These are phyloP conservation scores for Asteroscopus sphinx DNA, from an alignment of 2,888 invertebrate species.

Conservation along the genomic window DNA sequence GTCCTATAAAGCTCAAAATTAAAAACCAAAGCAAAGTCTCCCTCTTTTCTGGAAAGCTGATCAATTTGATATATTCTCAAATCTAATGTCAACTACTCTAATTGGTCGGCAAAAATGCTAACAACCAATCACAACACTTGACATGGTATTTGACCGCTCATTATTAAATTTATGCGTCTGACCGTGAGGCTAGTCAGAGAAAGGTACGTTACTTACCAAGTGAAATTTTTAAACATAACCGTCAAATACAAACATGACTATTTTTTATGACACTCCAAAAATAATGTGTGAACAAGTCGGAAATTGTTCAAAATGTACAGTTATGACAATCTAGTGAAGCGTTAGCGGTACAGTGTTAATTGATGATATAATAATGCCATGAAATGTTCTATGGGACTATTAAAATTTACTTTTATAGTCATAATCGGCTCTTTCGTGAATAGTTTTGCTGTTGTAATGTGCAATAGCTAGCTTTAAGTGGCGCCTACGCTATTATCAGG, in stretches of 20 bases:
- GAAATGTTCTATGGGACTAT: conserved; percentile 46
- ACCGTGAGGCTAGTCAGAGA: too few relatives aligned
- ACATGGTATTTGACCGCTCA: too few relatives aligned
- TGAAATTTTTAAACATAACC: conserved; percentile 18
- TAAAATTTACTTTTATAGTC: conserved; percentile 49
- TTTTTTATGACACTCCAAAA: conserved; percentile 39
- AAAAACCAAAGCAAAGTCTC: too few relatives aligned
- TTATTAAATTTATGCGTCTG: too few relatives aligned
- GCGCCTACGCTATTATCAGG: conserved; percentile 12
- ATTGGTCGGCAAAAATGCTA: too few relatives aligned
- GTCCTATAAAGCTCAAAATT: too few relatives aligned
- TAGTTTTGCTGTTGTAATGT: conserved; percentile 20
- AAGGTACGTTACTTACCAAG: conserved; percentile 17
- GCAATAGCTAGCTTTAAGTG: conserved; percentile 15
- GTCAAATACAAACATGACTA: conserved; percentile 32
- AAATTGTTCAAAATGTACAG: conserved; percentile 53
- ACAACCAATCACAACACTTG: too few relatives aligned
- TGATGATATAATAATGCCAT: conserved; percentile 59
- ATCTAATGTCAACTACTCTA: too few relatives aligned
- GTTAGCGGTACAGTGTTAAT: conserved; percentile 59
- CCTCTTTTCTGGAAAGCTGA: too few relatives aligned
- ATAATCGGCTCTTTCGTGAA: conserved; percentile 21
- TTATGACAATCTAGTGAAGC: conserved; percentile 41
- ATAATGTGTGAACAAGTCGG: conserved; percentile 48
- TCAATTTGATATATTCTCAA: too few relatives aligned